Evolutionary conservation across 2,113 vertebrate genomes (phyloP).

Genomic region (Genyomyrus donnyi): DNA sequence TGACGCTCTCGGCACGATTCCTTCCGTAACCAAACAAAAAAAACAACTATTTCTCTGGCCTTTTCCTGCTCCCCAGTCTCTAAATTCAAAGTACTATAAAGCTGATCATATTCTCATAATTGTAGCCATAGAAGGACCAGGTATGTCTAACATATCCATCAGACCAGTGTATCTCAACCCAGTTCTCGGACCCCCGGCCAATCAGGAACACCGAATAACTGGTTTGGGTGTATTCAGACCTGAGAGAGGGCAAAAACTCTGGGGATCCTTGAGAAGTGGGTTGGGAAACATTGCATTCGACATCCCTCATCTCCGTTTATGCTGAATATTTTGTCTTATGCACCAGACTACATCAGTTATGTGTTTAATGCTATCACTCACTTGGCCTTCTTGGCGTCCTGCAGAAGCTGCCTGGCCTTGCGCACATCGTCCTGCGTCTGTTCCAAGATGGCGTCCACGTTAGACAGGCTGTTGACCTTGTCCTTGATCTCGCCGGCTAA

Average conservation of each 20-base stretch:
- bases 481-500: constrained; percentile 85
- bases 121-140: neutral
- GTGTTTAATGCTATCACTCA: constrained; percentile 35
- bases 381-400: constrained; percentile 80
- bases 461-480: constrained; percentile 79
- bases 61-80: neutral
- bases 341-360: neutral
- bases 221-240: neutral
- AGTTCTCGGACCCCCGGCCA: neutral
- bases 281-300: neutral
- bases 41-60: neutral
- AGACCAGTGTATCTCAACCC: neutral
- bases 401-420: constrained; percentile 73
- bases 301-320: neutral
- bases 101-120: neutral
- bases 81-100: neutral
- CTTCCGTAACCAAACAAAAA: constrained; percentile 46
- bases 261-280: neutral
- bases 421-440: constrained; percentile 76
- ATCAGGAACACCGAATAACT: neutral
- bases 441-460: constrained; percentile 83
- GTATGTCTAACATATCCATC: neutral
- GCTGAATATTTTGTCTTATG: neutral
- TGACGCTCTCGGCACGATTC: constrained; percentile 72
- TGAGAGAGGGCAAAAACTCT: too few species aligned